phyloP scores from a whole-genome alignment of 2,888 invertebrate species.

The Megastigmus dorsalis region DNA sequence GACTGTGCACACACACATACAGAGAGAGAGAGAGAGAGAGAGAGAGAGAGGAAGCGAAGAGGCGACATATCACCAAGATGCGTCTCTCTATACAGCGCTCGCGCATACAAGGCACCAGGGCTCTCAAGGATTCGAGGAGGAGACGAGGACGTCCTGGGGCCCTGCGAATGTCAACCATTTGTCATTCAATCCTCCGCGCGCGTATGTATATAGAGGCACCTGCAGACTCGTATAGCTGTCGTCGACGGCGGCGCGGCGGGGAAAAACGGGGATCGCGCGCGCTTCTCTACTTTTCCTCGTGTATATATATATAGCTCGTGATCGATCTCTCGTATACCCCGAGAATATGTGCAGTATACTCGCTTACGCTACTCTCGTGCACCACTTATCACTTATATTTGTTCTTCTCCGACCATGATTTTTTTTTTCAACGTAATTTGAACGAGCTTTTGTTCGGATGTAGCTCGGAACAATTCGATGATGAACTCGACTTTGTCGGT shows the following conservation, averaged over 20 bases:
- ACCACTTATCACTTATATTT: slow-evolving; percentile 10
- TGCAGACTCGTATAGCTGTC: neutral
- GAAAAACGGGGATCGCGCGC: neutral
- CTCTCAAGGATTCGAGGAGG: slow-evolving; percentile 1
- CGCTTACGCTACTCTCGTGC: neutral
- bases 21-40: too few relatives aligned
- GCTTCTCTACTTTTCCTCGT: neutral
- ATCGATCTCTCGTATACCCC: slow-evolving; percentile 14
- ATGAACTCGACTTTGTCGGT: too few relatives aligned
- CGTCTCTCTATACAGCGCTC: neutral
- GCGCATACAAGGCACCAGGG: neutral
- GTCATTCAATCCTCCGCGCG: slow-evolving; percentile 38
- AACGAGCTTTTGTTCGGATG: too few relatives aligned
- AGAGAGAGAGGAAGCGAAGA: too few relatives aligned
- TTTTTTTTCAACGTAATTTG: slow-evolving; percentile 28
- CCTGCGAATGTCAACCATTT: slow-evolving; percentile 47
- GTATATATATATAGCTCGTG: too few relatives aligned
- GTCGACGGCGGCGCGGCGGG: neutral
- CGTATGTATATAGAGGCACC: neutral
- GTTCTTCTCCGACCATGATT: slow-evolving; percentile 6
- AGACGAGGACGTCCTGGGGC: too few relatives aligned
- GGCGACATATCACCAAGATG: neutral
- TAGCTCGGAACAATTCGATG: too few relatives aligned
- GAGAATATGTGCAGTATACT: too few relatives aligned
- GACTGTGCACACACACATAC: too few relatives aligned